Evolutionary conservation across 2,888 invertebrate species (phyloP).

Genomic region (Hemicrepidius hirtus): DNA sequence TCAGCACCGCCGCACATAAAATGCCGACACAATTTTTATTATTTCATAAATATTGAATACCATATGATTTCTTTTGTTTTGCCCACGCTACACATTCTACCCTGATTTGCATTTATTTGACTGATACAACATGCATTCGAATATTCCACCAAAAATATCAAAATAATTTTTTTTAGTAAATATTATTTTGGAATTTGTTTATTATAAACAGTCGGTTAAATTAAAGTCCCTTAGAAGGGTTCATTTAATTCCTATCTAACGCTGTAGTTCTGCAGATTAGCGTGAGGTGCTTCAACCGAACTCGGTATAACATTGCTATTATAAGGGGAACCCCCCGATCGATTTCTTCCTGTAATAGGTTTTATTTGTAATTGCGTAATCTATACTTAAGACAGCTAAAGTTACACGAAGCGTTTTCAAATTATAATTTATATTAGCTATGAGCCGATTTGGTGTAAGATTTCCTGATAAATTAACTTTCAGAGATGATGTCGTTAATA

Average conservation of each 20-base stretch:
- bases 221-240: too few relatives aligned
- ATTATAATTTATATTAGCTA: conserved; percentile 58
- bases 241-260: too few relatives aligned
- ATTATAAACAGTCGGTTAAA: not conserved
- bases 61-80: conserved; percentile 1
- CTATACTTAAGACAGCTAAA: conserved; percentile 43
- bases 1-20: not conserved
- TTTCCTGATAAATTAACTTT: conserved; percentile 63
- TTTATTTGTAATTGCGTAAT: conserved; percentile 45
- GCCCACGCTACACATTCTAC: not conserved
- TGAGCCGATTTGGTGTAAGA: conserved; percentile 56
- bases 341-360: conserved; percentile 19
- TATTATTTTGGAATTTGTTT: too few relatives aligned
- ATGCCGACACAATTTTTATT: conserved; percentile 5
- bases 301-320: too few relatives aligned
- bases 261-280: too few relatives aligned
- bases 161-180: too few relatives aligned
- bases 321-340: not conserved
- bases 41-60: conserved; percentile 9
- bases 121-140: too few relatives aligned
- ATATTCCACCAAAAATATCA: too few relatives aligned
- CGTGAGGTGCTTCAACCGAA: too few relatives aligned
- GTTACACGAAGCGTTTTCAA: conserved; percentile 54
- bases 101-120: not conserved
- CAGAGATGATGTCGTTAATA: conserved; percentile 58